Conservation (phyloP, 2,888 invertebrate genomes). For the Megalurothrips usitatus region DNA sequence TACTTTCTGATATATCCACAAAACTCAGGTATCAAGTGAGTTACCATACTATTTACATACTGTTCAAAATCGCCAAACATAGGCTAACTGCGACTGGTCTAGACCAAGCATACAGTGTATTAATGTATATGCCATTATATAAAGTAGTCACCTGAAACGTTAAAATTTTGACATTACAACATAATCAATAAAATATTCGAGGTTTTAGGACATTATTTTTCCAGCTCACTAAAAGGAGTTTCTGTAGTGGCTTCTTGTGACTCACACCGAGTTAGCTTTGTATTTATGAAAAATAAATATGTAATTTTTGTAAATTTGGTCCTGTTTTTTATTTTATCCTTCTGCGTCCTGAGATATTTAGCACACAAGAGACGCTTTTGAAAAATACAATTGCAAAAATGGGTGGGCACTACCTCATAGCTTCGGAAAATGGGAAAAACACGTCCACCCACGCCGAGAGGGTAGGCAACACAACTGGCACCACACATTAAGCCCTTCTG, state of each 20-base stretch:
- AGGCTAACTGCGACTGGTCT: not conserved
- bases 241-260: too few species aligned
- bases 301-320: not conserved
- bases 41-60: not conserved
- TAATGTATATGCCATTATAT: not conserved
- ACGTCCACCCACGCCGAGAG: too few species aligned
- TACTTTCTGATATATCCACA: not conserved
- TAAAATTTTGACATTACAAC: not conserved
- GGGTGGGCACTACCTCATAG: too few species aligned
- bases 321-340: not conserved
- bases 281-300: slow-evolving; percentile 24
- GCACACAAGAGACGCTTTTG: too few species aligned
- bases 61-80: not conserved
- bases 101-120: not conserved
- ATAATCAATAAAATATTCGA: not conserved
- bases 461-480: too few species aligned
- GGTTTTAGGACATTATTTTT: too few species aligned
- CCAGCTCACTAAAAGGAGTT: too few species aligned
- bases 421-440: too few species aligned
- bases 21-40: slow-evolving; percentile 9
- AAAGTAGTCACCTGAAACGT: not conserved
- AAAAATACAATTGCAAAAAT: too few species aligned
- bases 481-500: too few species aligned
- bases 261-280: not conserved
- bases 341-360: not conserved